A percentile compares a stretch with the other conserved stretches of the same genome.
phyloP scores from a whole-genome alignment of 2,797 vertebrate genomes.

The Aeoliscus strigatus region DNA sequence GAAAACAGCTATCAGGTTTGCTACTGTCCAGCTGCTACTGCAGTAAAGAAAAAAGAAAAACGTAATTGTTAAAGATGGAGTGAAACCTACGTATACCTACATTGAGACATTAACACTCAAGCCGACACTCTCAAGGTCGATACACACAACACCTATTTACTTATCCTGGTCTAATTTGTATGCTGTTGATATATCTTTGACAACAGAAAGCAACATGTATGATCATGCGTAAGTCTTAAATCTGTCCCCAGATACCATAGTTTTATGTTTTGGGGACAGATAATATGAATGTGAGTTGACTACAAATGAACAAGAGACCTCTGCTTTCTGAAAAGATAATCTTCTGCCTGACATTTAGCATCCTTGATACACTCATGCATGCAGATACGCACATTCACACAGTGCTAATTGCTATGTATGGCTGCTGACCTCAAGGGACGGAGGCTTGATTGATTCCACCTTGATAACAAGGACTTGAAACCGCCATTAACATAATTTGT shows the following conservation, averaged over 20 bases:
- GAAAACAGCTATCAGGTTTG: constrained; percentile 87
- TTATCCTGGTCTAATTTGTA: constrained; percentile 20
- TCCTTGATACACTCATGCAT: constrained; percentile 20
- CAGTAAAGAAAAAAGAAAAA: neutral
- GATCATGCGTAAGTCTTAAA: constrained; percentile 1
- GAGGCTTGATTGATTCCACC: constrained; percentile 67
- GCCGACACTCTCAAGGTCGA: constrained; percentile 1
- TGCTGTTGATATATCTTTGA: constrained; percentile 11
- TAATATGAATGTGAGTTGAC: constrained; percentile 9
- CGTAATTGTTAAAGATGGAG: constrained; percentile 5
- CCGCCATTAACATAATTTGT: constrained; percentile 69
- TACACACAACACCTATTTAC: constrained; percentile 1
- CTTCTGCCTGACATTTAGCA: constrained; percentile 42
- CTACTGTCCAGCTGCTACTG: constrained; percentile 9
- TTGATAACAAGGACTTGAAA: constrained; percentile 67
- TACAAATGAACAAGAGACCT: constrained; percentile 7
- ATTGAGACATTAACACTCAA: constrained; percentile 1
- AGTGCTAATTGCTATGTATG: constrained; percentile 59
- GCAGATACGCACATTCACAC: constrained; percentile 18
- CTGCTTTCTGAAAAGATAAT: constrained; percentile 23
- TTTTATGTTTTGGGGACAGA: constrained; percentile 10
- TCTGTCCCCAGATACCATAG: too few species aligned
- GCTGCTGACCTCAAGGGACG: constrained; percentile 59
- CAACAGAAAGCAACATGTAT: neutral
- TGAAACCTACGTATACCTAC: constrained; percentile 3